Conservation (phyloP, 2,888 invertebrate species). For the Didymodactylos carnosus region DNA sequence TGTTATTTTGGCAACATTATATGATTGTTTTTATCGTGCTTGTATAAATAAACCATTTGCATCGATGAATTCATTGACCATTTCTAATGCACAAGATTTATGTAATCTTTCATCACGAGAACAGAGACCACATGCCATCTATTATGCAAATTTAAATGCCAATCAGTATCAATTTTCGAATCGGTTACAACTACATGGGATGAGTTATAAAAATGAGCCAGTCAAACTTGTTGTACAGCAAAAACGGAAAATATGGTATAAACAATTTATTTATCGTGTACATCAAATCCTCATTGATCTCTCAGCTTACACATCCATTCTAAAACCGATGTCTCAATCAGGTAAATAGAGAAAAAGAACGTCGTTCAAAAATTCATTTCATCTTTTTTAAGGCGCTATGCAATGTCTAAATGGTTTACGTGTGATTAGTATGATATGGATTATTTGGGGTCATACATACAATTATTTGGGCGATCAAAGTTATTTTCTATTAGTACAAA, state of each 20-base stretch:
- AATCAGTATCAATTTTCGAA: background rate
- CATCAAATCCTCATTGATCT: background rate
- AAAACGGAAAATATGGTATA: background rate
- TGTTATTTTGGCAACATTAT: background rate
- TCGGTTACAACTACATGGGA: background rate
- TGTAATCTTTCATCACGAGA: background rate
- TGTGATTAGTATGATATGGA: slow-evolving; percentile 13
- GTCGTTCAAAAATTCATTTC: background rate
- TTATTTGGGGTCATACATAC: slow-evolving; percentile 14
- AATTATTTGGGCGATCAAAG: slow-evolving; percentile 8
- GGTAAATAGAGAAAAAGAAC: background rate
- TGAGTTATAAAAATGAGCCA: background rate
- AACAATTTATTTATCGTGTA: background rate
- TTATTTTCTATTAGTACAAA: slow-evolving; percentile 6
- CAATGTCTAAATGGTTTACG: slow-evolving; percentile 11
- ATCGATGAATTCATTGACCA: background rate
- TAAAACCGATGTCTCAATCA: background rate
- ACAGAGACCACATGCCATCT: background rate
- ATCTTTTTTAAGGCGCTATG: slow-evolving; percentile 1
- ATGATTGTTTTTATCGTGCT: background rate
- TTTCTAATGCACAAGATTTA: background rate
- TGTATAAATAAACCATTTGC: background rate
- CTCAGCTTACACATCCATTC: background rate
- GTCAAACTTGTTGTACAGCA: background rate
- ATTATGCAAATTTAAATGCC: background rate